phyloP scores from a whole-genome alignment of 64 coral and sea anemone species.

The Cladopsammia gracilis region DNA sequence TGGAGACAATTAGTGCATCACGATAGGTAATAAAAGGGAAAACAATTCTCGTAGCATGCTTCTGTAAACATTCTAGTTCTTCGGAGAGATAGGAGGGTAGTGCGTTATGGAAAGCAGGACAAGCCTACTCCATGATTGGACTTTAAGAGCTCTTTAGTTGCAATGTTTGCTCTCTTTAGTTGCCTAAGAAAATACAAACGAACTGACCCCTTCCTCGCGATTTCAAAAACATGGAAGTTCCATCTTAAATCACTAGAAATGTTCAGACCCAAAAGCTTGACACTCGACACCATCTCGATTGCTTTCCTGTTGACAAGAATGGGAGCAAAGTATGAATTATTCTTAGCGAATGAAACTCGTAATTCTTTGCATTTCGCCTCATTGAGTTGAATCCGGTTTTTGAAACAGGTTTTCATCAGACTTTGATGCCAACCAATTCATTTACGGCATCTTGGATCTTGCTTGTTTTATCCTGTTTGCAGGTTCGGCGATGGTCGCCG shows the following conservation, averaged over 20 bases:
- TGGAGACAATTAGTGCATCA: constrained; percentile 4
- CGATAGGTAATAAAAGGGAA: constrained; percentile 18
- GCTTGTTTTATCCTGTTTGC: too few relatives aligned
- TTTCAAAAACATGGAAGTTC: neutral
- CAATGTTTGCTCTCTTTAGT: neutral
- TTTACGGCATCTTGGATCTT: too few relatives aligned
- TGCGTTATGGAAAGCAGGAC: constrained; percentile 41
- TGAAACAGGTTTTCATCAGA: too few relatives aligned
- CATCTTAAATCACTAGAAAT: constrained; percentile 24
- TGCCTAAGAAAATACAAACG: constrained; percentile 2
- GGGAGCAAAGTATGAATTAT: too few relatives aligned
- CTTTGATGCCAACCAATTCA: too few relatives aligned
- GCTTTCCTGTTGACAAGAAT: too few relatives aligned
- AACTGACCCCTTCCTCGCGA: neutral
- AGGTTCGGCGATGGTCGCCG: too few relatives aligned
- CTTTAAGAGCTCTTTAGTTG: neutral
- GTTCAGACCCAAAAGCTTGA: constrained; percentile 16
- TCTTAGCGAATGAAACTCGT: too few relatives aligned
- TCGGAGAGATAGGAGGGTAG: constrained; percentile 27
- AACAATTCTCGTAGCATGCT: constrained; percentile 28
- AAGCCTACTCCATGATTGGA: constrained; percentile 29
- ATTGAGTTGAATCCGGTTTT: too few relatives aligned
- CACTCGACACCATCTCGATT: neutral
- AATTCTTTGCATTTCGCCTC: too few relatives aligned
- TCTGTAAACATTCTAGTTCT: constrained; percentile 32